Percentiles rank a stretch among this genome's conserved stretches.
Conservation (phyloP, 2,888 invertebrate species). For the Anticlea derivata region DNA sequence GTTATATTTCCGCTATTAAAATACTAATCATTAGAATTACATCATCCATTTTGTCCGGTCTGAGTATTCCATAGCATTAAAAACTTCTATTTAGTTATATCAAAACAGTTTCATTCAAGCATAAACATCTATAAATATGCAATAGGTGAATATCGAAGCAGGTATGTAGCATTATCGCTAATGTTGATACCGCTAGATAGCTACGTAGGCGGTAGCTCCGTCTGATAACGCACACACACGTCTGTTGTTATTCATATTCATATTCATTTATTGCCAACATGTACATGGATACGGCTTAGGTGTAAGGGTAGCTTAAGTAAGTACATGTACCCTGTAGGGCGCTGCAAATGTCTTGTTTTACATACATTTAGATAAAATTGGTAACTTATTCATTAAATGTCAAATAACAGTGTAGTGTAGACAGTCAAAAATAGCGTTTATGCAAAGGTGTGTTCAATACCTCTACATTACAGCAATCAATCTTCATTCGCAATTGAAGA, state of each 20-base stretch:
- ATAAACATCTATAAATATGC: conserved; percentile 23
- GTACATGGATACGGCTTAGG: no score
- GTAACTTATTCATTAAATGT: no score
- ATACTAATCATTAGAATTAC: neutral
- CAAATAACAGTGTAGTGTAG: no score
- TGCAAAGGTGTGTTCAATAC: conserved; percentile 14
- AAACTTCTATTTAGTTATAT: conserved; percentile 4
- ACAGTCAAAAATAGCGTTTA: no score
- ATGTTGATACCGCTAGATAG: conserved; percentile 63
- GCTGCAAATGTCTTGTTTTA: no score
- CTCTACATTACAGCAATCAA: conserved; percentile 5
- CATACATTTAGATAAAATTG: no score
- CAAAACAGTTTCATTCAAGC: conserved; percentile 22
- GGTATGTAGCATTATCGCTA: conserved; percentile 66
- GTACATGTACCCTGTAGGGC: no score
- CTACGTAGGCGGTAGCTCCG: conserved; percentile 63
- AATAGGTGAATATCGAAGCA: conserved; percentile 46
- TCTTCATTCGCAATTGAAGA: neutral
- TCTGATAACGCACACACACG: conserved; percentile 46
- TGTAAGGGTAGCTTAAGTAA: no score
- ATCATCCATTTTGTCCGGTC: no score
- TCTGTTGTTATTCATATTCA: neutral
- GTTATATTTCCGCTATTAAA: no score
- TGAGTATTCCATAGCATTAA: neutral
- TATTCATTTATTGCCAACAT: no score